Evolutionary conservation across 2,113 vertebrate genomes (phyloP).

Genomic region (Chaetodon trifascialis): DNA sequence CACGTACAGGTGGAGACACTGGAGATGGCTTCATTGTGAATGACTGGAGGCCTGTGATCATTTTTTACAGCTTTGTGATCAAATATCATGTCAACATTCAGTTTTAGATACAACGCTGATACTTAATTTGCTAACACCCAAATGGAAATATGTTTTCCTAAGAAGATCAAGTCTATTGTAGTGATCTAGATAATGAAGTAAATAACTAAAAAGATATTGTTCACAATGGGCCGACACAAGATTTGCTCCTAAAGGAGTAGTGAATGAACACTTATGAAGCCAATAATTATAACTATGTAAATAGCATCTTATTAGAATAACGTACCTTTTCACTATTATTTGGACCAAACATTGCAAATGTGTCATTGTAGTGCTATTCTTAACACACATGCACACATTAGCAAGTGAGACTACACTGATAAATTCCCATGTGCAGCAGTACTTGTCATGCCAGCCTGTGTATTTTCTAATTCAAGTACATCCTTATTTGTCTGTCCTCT

Average conservation of each 20-base stretch:
- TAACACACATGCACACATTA: background rate
- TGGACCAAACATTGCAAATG: no score
- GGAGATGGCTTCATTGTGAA: constrained; percentile 27
- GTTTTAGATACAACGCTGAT: background rate
- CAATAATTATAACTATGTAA: background rate
- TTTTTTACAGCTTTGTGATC: constrained; percentile 32
- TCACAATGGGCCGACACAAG: background rate
- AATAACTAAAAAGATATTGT: background rate
- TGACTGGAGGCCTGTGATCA: constrained; percentile 6
- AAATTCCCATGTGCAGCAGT: background rate
- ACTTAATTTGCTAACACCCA: no score
- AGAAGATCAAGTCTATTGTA: background rate
- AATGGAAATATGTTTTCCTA: background rate
- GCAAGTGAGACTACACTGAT: background rate
- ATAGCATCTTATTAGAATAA: background rate
- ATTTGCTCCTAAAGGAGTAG: background rate
- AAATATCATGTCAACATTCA: background rate
- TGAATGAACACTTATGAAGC: background rate
- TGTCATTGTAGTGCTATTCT: background rate
- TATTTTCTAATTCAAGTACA: background rate
- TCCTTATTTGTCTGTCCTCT: background rate
- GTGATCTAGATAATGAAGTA: background rate
- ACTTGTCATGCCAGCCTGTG: background rate
- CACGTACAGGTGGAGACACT: constrained; percentile 9
- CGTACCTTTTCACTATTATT: background rate